phyloP scores from a whole-genome alignment of 2,113 vertebrate species.

The Diphyllodes magnificus region DNA sequence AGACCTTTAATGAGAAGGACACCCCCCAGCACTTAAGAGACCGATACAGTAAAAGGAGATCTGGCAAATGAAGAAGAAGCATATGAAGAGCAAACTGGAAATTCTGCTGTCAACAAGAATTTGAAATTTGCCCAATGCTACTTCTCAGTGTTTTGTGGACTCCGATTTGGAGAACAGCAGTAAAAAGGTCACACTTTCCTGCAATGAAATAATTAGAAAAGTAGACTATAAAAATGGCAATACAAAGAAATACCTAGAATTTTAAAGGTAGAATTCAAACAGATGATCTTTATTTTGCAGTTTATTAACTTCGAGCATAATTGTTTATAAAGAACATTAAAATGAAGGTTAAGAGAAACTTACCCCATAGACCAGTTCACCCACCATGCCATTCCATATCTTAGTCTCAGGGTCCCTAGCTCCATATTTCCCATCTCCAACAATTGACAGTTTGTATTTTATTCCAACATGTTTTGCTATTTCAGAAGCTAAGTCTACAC shows the following conservation, averaged over 20 bases:
- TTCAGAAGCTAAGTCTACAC: slow-evolving; percentile 99
- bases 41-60: not conserved
- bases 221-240: not conserved
- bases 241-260: slow-evolving; percentile 53
- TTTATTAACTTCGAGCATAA: slow-evolving; percentile 37
- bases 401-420: slow-evolving; percentile 98
- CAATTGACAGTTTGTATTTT: slow-evolving; percentile 99
- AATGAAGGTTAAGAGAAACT: slow-evolving; percentile 76
- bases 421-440: slow-evolving; percentile 97
- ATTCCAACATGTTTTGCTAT: slow-evolving; percentile 99
- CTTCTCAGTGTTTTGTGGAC: not conserved
- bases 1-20: not conserved
- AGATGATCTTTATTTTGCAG: slow-evolving; percentile 41
- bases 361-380: slow-evolving; percentile 99
- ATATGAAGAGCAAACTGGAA: not conserved
- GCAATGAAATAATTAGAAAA: slow-evolving; percentile 1
- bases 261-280: slow-evolving; percentile 30
- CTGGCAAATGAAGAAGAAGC: not conserved
- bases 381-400: slow-evolving; percentile 99
- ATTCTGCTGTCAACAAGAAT: not conserved
- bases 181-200: not conserved
- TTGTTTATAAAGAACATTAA: slow-evolving; percentile 45
- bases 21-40: not conserved
- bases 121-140: not conserved
- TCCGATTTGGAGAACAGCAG: not conserved